Evolutionary conservation across 2,888 invertebrate genomes (phyloP).

Genomic region (Lordiphosa fenestrarum): DNA sequence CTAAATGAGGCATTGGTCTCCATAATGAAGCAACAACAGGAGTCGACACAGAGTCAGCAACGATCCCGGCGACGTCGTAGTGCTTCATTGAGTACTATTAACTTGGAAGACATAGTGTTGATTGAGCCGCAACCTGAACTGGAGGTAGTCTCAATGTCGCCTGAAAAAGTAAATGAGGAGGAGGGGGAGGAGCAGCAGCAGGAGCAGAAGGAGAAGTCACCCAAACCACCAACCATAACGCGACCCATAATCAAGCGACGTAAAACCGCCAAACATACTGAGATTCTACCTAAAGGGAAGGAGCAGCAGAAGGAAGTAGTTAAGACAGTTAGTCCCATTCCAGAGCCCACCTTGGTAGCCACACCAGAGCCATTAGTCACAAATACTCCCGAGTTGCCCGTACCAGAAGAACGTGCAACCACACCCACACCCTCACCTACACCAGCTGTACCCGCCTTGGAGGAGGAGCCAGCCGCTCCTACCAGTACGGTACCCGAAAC

Average conservation of each 20-base stretch:
- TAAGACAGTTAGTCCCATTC: not conserved
- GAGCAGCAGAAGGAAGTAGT: not conserved
- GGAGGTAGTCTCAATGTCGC: constrained; percentile 10
- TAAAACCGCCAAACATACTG: constrained; percentile 58
- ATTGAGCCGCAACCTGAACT: constrained; percentile 61
- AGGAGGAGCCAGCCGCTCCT: no score
- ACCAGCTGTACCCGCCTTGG: no score
- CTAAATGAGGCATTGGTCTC: constrained; percentile 72
- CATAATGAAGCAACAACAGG: constrained; percentile 68
- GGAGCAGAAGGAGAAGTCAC: not conserved
- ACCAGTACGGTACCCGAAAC: no score
- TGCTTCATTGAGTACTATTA: constrained; percentile 43
- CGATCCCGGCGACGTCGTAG: constrained; percentile 53
- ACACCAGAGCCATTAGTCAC: no score
- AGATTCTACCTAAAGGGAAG: not conserved
- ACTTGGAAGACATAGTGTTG: constrained; percentile 76
- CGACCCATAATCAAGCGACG: constrained; percentile 73
- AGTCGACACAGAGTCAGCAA: constrained; percentile 46
- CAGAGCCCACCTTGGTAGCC: no score
- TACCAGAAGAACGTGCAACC: no score
- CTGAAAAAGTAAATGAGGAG: not conserved
- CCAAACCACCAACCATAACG: constrained; percentile 44
- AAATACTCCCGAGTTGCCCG: no score
- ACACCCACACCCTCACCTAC: no score
- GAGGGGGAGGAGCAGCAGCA: not conserved